Base-by-base conservation (phyloP, 2,797 vertebrate genomes). In the Eidolon dupreanum region DNA sequence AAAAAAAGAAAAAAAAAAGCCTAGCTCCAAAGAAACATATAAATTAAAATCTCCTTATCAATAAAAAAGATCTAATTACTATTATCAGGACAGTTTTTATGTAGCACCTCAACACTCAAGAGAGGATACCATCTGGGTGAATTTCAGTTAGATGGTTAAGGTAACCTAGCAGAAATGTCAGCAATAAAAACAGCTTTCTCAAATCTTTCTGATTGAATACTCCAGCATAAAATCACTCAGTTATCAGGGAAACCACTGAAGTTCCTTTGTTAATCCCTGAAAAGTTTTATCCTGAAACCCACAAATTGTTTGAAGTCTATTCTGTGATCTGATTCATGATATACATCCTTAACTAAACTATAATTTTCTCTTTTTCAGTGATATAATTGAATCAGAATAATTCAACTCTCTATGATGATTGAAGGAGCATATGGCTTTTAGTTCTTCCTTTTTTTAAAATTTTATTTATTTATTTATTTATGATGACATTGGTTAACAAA, bases 61-160 rank as follows among this genome's bases (percentile, higher is more conserved):
- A 94, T 94, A 93, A 84, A 95, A 94, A 91, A 75, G 51, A 95
- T 97, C 96, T 95, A 97, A 97, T 96, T 96, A 81, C 90, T 73
- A 73, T 75, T 93, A 95, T 86, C 93, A 97, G 59, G 82, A 90
- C 74, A 9, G 7, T 96, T 94, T 94, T 97, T 86, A 88, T 95
- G 43, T 31, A 87, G 51, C 46, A 79, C 65, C 88, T 95, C 73
- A 59, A 26, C 88, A 91, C 88, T 97, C 73, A 79, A 53, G 88
- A 97, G 77, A 97, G 59, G 26, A 74, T 36, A 66, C 61, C 90
- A 96, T 92, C 84, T 94, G 95, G 84, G 92, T 6, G 0, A 73
- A 93, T 78, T 92, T 71, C 61, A 92, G 55, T 49, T 82, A 41
- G 22, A 94, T 83, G 43, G 78, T 73, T 63, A 96, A 96, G 77